These are phyloP conservation scores for Allygus modestus DNA, from an alignment of 2,888 invertebrate genomes.

Conservation along the genomic window DNA sequence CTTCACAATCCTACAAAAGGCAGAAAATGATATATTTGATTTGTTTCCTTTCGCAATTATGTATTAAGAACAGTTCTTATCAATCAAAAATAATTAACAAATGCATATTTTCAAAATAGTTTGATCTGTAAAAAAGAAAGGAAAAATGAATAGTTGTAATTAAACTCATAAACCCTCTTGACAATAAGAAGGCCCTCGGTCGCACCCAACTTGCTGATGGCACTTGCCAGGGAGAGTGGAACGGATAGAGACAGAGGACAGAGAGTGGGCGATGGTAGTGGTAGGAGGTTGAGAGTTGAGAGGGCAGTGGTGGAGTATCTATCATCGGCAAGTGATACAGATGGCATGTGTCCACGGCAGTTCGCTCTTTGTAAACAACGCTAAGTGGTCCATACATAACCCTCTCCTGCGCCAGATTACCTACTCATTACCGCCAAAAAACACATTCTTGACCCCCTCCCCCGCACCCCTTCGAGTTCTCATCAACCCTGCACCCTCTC, in stretches of 20 bases:
- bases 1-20: no score
- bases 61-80: no score
- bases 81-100: no score
- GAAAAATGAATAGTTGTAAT: no score
- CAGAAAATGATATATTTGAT: no score
- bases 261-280: background rate
- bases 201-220: no score
- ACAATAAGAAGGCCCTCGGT: no score
- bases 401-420: slow-evolving; percentile 39
- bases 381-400: slow-evolving; percentile 56
- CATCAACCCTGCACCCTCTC: background rate
- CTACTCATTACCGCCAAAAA: slow-evolving; percentile 45
- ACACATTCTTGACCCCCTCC: slow-evolving; percentile 39
- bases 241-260: background rate
- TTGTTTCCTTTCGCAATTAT: no score
- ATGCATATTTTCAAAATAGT: no score
- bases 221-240: background rate
- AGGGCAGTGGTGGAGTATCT: slow-evolving; percentile 4
- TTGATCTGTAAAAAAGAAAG: no score
- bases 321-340: slow-evolving; percentile 50
- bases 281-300: background rate
- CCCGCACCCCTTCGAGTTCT: background rate
- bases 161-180: no score
- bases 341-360: slow-evolving; percentile 45
- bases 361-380: slow-evolving; percentile 54